Evolutionary conservation across 2,113 vertebrate genomes (phyloP).

Genomic region (Pampusana beccarii): DNA sequence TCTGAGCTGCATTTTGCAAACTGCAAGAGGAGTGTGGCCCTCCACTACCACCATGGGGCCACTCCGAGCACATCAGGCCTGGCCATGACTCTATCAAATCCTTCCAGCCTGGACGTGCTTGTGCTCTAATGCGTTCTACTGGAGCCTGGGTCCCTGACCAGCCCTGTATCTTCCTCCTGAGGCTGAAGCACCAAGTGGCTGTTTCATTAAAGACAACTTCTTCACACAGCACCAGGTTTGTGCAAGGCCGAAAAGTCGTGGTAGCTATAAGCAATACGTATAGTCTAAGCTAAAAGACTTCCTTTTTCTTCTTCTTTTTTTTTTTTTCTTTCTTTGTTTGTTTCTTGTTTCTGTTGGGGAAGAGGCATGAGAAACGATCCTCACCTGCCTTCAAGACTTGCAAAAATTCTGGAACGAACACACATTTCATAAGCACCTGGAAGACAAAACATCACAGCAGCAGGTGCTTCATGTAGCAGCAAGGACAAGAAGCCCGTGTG

Average conservation of each 20-base stretch:
- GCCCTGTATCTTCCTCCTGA: not conserved
- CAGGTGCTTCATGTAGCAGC: not conserved
- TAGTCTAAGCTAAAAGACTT: not conserved
- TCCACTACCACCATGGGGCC: not conserved
- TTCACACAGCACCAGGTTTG: not conserved
- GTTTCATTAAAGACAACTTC: not conserved
- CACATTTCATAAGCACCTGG: not conserved
- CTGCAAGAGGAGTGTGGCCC: not conserved
- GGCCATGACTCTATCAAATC: not conserved
- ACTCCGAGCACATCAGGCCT: not conserved
- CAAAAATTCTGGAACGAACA: not conserved
- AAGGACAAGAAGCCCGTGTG: not conserved
- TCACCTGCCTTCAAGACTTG: not conserved
- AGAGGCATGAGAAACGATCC: not conserved
- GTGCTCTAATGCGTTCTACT: not conserved
- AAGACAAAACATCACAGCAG: not conserved
- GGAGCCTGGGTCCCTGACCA: not conserved
- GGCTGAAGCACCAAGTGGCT: not conserved
- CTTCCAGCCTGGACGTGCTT: not conserved
- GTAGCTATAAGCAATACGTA: not conserved
- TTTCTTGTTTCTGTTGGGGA: not conserved
- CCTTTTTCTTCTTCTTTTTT: not conserved
- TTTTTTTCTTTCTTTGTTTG: not conserved
- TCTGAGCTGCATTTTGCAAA: not conserved
- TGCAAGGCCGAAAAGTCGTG: not conserved